A percentile compares a stretch with the other conserved stretches of the same genome.
Conservation (phyloP, 2,797 vertebrate species). For the Calcarius lapponicus region DNA sequence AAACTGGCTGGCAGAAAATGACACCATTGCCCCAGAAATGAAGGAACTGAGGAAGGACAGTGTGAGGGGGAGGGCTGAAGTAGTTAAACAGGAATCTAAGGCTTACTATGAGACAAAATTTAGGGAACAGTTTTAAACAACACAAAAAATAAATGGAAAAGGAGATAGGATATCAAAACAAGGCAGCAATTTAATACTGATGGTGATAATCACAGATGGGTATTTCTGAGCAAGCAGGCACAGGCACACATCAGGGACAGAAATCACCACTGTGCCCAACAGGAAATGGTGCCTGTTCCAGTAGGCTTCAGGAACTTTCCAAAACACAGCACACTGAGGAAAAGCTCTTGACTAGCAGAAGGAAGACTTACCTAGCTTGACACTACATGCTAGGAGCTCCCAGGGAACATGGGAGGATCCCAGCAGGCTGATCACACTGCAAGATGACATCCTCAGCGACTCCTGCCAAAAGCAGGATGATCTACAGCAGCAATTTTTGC, state of each 20-base stretch:
- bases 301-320: neutral
- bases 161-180: neutral
- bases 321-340: neutral
- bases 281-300: neutral
- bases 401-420: neutral
- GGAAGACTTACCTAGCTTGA: neutral
- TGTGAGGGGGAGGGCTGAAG: neutral
- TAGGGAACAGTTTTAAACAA: neutral
- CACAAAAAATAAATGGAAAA: neutral
- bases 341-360: neutral
- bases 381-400: neutral
- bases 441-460: neutral
- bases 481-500: neutral
- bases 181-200: neutral
- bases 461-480: neutral
- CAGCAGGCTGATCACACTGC: neutral
- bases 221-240: neutral
- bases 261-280: neutral
- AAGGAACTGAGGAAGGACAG: neutral
- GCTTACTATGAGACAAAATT: neutral
- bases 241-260: neutral
- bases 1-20: neutral
- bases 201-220: neutral
- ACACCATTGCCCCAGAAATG: neutral
- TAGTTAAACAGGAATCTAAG: neutral